These are phyloP conservation scores for Melospiza georgiana DNA, from an alignment of 2,113 vertebrate species.

Conservation along the genomic window DNA sequence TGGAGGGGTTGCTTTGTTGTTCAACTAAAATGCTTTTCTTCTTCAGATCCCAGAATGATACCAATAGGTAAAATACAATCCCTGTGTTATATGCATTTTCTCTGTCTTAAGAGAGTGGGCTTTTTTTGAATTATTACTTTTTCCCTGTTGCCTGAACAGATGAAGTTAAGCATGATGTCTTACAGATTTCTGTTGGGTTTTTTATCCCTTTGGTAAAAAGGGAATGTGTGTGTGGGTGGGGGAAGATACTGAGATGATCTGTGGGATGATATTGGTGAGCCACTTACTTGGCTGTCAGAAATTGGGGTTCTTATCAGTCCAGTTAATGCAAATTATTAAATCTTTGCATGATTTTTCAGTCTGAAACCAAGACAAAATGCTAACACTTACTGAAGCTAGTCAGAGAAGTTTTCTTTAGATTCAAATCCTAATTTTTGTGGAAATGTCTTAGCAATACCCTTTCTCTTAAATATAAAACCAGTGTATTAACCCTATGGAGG, in stretches of 20 bases:
- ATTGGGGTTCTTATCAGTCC: neutral
- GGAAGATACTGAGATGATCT: neutral
- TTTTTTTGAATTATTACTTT: neutral
- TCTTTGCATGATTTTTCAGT: neutral
- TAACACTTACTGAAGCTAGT: neutral
- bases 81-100: neutral
- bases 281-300: neutral
- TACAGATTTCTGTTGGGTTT: neutral
- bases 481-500: neutral
- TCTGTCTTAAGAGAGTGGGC: neutral
- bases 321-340: neutral
- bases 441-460: neutral
- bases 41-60: neutral
- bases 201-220: neutral
- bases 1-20: neutral
- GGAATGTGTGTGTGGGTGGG: fast-evolving
- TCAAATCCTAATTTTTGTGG: neutral
- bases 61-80: neutral
- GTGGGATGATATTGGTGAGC: neutral
- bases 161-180: neutral
- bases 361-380: neutral
- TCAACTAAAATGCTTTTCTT: neutral
- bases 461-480: neutral
- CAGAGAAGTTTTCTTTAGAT: neutral
- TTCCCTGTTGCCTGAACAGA: neutral